Evolutionary conservation across 2,888 invertebrate species (phyloP).

Genomic region (Lasioglossum zephyrum): DNA sequence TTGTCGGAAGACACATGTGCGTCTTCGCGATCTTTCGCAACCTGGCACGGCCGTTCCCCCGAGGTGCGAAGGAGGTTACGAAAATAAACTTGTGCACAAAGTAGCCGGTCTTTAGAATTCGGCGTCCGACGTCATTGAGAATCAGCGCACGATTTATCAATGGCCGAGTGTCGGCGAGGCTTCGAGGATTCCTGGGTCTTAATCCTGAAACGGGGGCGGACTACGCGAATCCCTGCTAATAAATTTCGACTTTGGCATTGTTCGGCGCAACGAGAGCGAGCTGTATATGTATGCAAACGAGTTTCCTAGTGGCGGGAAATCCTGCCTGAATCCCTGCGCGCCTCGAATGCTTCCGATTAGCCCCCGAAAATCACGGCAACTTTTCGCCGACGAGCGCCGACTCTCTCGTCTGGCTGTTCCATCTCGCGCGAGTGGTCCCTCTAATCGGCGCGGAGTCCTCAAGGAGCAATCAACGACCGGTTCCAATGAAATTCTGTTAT

Average conservation of each 20-base stretch:
- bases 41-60: constrained; percentile 1
- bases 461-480: constrained; percentile 55
- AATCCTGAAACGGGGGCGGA: constrained; percentile 19
- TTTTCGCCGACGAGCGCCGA: constrained; percentile 37
- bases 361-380: constrained; percentile 48
- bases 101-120: not conserved
- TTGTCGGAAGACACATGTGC: constrained; percentile 12
- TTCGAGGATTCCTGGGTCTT: constrained; percentile 4
- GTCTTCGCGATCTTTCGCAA: not conserved
- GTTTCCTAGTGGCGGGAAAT: constrained; percentile 18
- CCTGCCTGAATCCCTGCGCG: constrained; percentile 10
- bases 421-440: constrained; percentile 12
- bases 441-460: constrained; percentile 41
- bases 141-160: constrained; percentile 21
- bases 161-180: not conserved
- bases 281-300: constrained; percentile 46
- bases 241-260: constrained; percentile 57
- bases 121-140: not conserved
- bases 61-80: not conserved
- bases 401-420: not conserved
- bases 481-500: constrained; percentile 63
- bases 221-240: constrained; percentile 39
- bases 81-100: not conserved
- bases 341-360: constrained; percentile 57
- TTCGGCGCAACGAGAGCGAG: constrained; percentile 15